Evolutionary conservation across 2,888 invertebrate genomes (phyloP).

Genomic region (Orthosia cruda): DNA sequence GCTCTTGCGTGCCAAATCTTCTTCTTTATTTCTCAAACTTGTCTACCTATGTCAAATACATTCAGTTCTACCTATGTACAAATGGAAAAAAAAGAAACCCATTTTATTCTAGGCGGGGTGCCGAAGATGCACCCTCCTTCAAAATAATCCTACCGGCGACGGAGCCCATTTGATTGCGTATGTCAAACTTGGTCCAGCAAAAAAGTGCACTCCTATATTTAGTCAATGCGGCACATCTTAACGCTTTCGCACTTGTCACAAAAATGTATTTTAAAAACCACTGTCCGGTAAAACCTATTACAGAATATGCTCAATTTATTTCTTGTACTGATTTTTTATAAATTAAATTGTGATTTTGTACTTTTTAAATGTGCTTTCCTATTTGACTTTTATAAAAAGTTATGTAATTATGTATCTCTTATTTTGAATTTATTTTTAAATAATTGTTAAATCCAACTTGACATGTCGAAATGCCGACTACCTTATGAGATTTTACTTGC

Average conservation of each 20-base stretch:
- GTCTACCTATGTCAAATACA: too few relatives aligned
- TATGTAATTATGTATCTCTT: conserved; percentile 10
- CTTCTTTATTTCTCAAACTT: too few relatives aligned
- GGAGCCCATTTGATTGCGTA: background rate
- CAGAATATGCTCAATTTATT: conserved; percentile 40
- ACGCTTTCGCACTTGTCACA: background rate
- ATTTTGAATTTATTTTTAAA: conserved; percentile 10
- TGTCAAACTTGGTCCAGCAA: conserved; percentile 13
- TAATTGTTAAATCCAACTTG: background rate
- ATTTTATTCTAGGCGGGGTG: too few relatives aligned
- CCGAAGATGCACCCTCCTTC: too few relatives aligned
- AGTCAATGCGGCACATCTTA: conserved; percentile 4
- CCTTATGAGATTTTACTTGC: conserved; percentile 52
- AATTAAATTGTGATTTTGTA: conserved; percentile 26
- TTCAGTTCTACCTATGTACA: too few relatives aligned
- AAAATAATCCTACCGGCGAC: too few relatives aligned
- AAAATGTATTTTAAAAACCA: conserved; percentile 25
- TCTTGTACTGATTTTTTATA: conserved; percentile 22
- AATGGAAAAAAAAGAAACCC: too few relatives aligned
- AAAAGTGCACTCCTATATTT: background rate
- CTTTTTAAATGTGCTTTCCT: background rate
- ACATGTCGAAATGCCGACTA: conserved; percentile 17
- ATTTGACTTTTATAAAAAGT: background rate
- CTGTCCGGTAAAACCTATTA: conserved; percentile 9
- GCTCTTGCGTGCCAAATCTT: too few relatives aligned